Percentiles rank a stretch among this genome's conserved stretches.
phyloP scores from a whole-genome alignment of 1,140 invertebrate species.

The Pseudomyrmex dendroicus region DNA sequence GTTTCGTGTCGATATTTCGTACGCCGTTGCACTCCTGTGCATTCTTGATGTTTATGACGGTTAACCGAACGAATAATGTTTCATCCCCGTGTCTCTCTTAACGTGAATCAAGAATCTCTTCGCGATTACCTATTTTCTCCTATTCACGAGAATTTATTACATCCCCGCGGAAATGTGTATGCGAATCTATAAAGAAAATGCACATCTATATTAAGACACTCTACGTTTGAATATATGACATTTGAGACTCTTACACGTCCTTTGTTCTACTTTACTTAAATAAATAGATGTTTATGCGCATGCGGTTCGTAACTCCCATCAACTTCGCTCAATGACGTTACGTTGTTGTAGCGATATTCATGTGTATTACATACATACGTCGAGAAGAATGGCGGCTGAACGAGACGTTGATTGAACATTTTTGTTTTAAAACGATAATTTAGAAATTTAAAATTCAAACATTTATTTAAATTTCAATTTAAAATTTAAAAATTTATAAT shows the following conservation, averaged over 20 bases:
- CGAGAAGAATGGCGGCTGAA: slow-evolving; percentile 14
- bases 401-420: slow-evolving; percentile 18
- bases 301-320: slow-evolving; percentile 29
- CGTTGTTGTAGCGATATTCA: slow-evolving; percentile 23
- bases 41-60: slow-evolving; percentile 3
- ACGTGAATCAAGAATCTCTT: slow-evolving; percentile 19
- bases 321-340: slow-evolving; percentile 26
- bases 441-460: no score
- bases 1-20: neutral
- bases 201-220: neutral
- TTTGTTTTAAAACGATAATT: neutral
- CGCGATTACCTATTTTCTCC: slow-evolving; percentile 39
- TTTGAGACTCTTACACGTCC: neutral
- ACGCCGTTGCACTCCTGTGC: slow-evolving; percentile 5
- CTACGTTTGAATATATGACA: slow-evolving; percentile 26
- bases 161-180: neutral
- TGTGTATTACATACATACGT: neutral
- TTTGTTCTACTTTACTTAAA: slow-evolving; percentile 30
- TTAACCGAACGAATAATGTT: slow-evolving; percentile 15
- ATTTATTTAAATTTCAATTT: no score
- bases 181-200: no score
- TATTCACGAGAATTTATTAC: slow-evolving; percentile 10
- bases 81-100: neutral
- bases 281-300: slow-evolving; percentile 39
- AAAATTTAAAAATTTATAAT: no score